Base-by-base conservation (phyloP, 2,888 invertebrate species). In the Pristionchus japonicus region DNA sequence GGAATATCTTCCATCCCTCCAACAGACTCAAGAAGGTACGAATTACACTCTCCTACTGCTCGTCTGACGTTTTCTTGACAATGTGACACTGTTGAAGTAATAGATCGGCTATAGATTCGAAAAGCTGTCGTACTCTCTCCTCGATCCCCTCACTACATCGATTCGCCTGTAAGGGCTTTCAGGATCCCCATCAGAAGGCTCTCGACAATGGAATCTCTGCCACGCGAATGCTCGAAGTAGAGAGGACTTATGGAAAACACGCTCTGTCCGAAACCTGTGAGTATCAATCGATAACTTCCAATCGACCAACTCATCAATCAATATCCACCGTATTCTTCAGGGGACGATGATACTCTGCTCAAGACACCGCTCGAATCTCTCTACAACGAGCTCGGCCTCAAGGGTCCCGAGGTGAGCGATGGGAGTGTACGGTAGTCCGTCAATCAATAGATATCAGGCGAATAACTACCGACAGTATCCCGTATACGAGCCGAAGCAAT, bases 401-500 rank as follows among this genome's bases (percentile, higher is more conserved):
- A 91, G 87, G 89, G 88, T 57, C 89, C 88, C n/a, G 87, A 89
- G 74, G 90, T 90, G 57, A 49, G 47, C 15, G 52, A 34, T n/a
- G n/a, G 3, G 67, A 31, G 74, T 23, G 20, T 74, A 74, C 74
- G 17, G 74, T 74, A 74, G 74, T 20, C 9, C 34, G 23, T 31
- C 17, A 40, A 74, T 40, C 20, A 34, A 74, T 74, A 27, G n/a
- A 47, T 88, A 88, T 64, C 87, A 91, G 90, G 61, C 89, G 0
- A 88, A 90, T 20, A 87, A 84, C 70, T 91, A 92, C 85, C 90
- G 91, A 34, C 89, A 91, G 70, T 94, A 90, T 77, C 93, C 92
- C 40, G 94, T 94, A 7, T 94, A 94, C 89, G 92, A 91, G 49
- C 94, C 94, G 23, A 94, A 94, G 87, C 91, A 91, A 61, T 92